Evolutionary conservation across 2,797 vertebrate genomes (phyloP).

Genomic region (Loriculus beryllinus): DNA sequence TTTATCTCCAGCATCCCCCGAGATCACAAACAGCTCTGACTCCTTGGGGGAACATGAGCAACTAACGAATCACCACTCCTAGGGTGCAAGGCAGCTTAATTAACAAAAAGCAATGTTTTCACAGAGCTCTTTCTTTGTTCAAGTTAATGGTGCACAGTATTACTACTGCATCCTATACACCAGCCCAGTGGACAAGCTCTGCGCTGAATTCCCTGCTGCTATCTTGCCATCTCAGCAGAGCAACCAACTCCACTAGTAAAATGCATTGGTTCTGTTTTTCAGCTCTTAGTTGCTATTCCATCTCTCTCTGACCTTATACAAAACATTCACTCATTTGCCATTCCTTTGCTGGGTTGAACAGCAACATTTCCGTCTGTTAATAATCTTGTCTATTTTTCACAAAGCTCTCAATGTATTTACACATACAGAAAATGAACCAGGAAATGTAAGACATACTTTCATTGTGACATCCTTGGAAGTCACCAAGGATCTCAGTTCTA

Average conservation of each 20-base stretch:
- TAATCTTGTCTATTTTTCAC: neutral
- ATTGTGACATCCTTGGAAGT: neutral
- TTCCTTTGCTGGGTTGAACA: neutral
- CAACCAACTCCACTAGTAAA: neutral
- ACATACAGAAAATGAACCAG: neutral
- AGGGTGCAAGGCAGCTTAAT: constrained; percentile 37
- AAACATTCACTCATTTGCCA: neutral
- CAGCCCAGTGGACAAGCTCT: neutral
- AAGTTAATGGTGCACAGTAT: constrained; percentile 1
- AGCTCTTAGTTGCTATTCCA: neutral
- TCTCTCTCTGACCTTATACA: neutral
- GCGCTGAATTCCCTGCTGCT: neutral
- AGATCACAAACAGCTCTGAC: neutral
- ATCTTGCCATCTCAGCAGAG: neutral
- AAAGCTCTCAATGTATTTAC: neutral
- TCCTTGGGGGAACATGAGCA: constrained; percentile 3
- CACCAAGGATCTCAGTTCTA: neutral
- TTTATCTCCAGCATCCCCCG: neutral
- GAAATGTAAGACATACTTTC: fast-evolving
- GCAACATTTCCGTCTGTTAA: neutral
- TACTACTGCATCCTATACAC: neutral
- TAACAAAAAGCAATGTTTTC: constrained; percentile 50
- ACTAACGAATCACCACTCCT: constrained; percentile 33
- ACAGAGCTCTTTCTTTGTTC: neutral
- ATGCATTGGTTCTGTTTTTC: fast-evolving